Conservation (phyloP, 2,113 vertebrate species). For the Protomyctophum bolini region DNA sequence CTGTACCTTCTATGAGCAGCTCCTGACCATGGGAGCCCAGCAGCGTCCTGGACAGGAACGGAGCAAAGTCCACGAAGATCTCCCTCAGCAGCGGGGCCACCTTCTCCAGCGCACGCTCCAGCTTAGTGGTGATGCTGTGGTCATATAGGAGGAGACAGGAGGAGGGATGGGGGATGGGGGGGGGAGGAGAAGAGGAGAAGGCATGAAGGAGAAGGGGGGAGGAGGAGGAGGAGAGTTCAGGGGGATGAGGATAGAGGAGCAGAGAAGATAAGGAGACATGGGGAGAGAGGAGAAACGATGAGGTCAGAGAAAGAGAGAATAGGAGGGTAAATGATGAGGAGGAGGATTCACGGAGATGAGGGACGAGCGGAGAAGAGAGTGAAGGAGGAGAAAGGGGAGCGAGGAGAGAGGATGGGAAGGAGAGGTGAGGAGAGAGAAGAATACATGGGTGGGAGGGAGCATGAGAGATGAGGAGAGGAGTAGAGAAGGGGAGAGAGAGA, state of each 20-base stretch:
- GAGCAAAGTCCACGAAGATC: conserved; percentile 99
- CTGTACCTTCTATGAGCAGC: conserved; percentile 98
- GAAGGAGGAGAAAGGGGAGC: background rate
- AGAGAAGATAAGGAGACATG: conserved; percentile 6
- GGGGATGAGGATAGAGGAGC: conserved; percentile 2
- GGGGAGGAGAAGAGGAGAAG: background rate
- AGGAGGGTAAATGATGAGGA: conserved; percentile 11
- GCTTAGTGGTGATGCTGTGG: conserved; percentile 96
- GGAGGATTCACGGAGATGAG: conserved; percentile 2
- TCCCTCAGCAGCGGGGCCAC: conserved; percentile 97
- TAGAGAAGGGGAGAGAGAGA: conserved; percentile 1
- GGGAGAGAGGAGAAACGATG: conserved; percentile 6
- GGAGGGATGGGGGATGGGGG: conserved; percentile 52
- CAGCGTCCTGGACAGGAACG: conserved; percentile 95
- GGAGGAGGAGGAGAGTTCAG: background rate
- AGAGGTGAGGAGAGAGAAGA: background rate
- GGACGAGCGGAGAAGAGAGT: conserved; percentile 7
- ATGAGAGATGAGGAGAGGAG: conserved; percentile 1
- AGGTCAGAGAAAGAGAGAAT: conserved; percentile 15
- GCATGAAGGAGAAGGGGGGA: background rate
- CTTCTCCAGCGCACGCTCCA: conserved; percentile 98
- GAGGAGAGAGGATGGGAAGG: background rate
- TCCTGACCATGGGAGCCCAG: conserved; percentile 99
- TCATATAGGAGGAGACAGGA: background rate
- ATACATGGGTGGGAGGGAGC: background rate